A percentile compares a stretch with the other conserved stretches of the same genome.
Conservation (phyloP, 2,113 vertebrate species). For the Scalopus aquaticus region DNA sequence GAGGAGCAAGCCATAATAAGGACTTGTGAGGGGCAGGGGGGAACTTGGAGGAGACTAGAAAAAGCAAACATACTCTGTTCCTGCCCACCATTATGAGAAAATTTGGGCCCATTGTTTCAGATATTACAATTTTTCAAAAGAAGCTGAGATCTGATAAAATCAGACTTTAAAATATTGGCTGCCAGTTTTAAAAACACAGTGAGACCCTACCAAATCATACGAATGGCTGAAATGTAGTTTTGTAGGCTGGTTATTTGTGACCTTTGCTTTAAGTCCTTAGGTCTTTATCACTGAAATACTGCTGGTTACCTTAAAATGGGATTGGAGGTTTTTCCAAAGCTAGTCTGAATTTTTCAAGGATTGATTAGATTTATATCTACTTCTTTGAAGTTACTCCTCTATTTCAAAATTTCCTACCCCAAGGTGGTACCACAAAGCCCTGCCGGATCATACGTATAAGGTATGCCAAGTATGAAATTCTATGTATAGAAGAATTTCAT, state of each 20-base stretch:
- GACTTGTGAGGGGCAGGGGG: too few relatives aligned
- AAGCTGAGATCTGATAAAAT: background rate
- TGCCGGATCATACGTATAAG: background rate
- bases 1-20: background rate
- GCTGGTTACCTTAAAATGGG: background rate
- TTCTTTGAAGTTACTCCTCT: background rate
- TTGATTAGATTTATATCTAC: background rate
- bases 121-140: background rate
- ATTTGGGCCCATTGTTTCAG: background rate
- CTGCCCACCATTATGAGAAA: background rate
- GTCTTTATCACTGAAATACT: constrained; percentile 6
- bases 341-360: background rate
- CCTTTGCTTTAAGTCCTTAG: background rate
- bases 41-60: background rate
- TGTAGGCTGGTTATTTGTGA: background rate
- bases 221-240: background rate
- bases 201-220: background rate
- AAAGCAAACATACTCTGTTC: background rate
- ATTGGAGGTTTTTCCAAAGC: background rate
- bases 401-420: background rate
- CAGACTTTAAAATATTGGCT: background rate
- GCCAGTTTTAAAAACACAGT: background rate
- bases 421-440: background rate
- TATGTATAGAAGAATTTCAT: background rate
- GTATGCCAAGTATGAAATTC: background rate